Conservation (phyloP, 2,113 vertebrate genomes). For the Alethe castanea region DNA sequence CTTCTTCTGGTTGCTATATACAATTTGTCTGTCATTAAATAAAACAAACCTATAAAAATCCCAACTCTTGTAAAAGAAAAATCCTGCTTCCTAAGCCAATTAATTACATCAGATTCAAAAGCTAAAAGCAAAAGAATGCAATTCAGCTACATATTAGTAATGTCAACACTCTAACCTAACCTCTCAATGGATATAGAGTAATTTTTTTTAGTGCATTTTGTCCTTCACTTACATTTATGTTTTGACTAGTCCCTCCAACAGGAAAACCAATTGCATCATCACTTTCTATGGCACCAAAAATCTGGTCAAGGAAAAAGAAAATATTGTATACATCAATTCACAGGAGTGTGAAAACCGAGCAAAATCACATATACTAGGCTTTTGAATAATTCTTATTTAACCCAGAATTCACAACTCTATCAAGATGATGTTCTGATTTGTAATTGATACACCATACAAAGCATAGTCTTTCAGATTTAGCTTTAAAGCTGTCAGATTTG, state of each 20-base stretch:
- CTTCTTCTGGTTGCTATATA: conserved; percentile 16
- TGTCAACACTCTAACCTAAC: not conserved
- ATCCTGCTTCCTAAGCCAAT: not conserved
- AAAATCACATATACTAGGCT: not conserved
- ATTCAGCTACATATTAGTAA: not conserved
- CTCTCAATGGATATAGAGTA: not conserved
- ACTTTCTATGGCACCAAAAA: conserved; percentile 91
- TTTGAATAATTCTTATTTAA: not conserved
- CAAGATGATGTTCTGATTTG: not conserved
- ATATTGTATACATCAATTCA: not conserved
- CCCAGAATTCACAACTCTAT: not conserved
- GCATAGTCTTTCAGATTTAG: not conserved
- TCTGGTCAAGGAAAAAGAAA: conserved; percentile 61
- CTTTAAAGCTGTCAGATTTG: not conserved
- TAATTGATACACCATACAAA: not conserved
- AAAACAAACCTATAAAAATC: not conserved
- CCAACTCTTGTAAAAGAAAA: not conserved
- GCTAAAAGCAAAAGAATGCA: not conserved
- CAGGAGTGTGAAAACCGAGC: not conserved
- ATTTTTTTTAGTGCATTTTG: not conserved
- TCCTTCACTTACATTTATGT: conserved; percentile 79
- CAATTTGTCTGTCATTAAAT: conserved; percentile 52
- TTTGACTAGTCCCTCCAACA: conserved; percentile 77
- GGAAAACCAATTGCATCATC: conserved; percentile 89
- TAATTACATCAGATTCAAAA: not conserved